Base-by-base conservation (phyloP, 2,888 invertebrate genomes). In the Meteorus colon region DNA sequence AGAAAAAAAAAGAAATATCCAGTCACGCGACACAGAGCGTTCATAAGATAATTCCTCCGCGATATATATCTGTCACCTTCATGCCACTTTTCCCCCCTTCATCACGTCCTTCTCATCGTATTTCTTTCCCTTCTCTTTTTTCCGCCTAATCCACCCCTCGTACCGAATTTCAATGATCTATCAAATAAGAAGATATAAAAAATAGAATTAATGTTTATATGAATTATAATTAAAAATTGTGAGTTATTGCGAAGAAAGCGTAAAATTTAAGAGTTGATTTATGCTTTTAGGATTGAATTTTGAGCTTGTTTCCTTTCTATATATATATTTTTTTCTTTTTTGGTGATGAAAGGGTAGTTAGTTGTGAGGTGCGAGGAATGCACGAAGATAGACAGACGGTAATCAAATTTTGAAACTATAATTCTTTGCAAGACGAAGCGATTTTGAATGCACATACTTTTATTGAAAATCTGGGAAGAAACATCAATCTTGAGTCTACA, bases 131-230 rank as follows among this genome's bases (percentile, higher is more conserved):
- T 70, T 74, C 60, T 70, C 71, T 41, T 48, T 60, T 45, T 48
- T 37, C 34, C 14, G 51, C 63, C 63, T 41, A 24, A 37, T 51
- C 69, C 10, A 24, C 27, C 68, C 70, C 59, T 66, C 59, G 48
- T 74, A 77, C 79, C 69, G 37, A 51, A 66, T 73, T 66, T 71
- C 59, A 78, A 80, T 73, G 79, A 78, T 79, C 81, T 82, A 82
- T 80, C 76, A 71, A 77, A 65, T 79, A 76, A 77, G 74, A 78
- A 76, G 77, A 78, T 74, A 79, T 79, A 76, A 83, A 79, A 77
- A 85, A 86, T 86, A 87, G 86, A 86, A 82, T 84, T 86, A 88
- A 87, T 86, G 87, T 88, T 89, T 88, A 87, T 87, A 88, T 87
- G 86, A 84, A 86, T 87, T 86, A 87, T 84, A 78, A 82, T 78